Percentiles rank a stretch among this genome's conserved stretches.
phyloP scores from a whole-genome alignment of 1,140 invertebrate genomes.

The Ceratosolen solmsi region DNA sequence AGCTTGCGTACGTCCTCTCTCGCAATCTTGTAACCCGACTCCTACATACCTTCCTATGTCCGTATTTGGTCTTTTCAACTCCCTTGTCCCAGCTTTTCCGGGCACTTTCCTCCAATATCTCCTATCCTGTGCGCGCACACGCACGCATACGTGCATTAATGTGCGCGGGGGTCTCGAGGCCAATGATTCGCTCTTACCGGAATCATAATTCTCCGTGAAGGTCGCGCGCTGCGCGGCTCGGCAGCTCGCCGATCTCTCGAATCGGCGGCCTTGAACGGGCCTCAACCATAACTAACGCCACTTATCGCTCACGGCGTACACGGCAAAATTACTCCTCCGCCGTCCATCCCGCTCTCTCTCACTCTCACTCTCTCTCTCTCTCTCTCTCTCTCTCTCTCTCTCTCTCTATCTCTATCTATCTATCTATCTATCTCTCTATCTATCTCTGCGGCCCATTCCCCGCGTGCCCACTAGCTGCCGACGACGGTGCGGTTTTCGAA shows the following conservation, averaged over 20 bases:
- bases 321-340: conserved; percentile 48
- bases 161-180: conserved; percentile 55
- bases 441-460: not conserved
- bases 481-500: conserved; percentile 32
- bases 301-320: conserved; percentile 48
- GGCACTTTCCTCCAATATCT: no score
- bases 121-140: conserved; percentile 31
- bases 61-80: no score
- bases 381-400: not conserved
- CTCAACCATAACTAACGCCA: conserved; percentile 58
- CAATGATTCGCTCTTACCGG: conserved; percentile 66
- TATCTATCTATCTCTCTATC: not conserved
- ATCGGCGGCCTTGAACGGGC: conserved; percentile 59
- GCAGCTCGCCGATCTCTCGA: conserved; percentile 56
- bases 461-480: not conserved
- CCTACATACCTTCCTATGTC: no score
- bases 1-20: no score
- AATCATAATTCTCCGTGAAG: conserved; percentile 63
- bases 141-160: conserved; percentile 55
- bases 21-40: no score
- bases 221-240: conserved; percentile 40
- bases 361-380: not conserved
- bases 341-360: not conserved
- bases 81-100: no score
- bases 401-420: not conserved